Conservation (phyloP, 2,888 invertebrate species). For the Mycalesis mineus region DNA sequence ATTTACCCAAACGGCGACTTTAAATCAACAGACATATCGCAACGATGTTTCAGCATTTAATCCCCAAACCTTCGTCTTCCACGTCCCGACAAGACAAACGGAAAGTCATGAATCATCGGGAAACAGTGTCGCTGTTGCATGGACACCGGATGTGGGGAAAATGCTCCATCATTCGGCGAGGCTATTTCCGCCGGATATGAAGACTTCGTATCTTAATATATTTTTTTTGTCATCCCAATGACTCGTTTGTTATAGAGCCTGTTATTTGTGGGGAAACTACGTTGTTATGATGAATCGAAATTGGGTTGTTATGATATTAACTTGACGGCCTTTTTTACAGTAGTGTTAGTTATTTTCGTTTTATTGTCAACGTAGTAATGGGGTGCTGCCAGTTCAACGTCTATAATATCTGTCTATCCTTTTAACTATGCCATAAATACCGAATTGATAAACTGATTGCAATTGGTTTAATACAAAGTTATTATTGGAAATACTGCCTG, state of each 20-base stretch:
- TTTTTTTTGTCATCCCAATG: slow-evolving; percentile 1
- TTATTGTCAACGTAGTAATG: too few species aligned
- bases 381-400: too few species aligned
- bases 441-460: too few species aligned
- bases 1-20: not conserved
- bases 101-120: slow-evolving; percentile 41
- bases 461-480: too few species aligned
- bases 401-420: too few species aligned
- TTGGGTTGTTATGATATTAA: too few species aligned
- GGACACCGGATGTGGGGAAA: slow-evolving; percentile 38
- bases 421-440: too few species aligned
- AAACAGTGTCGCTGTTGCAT: slow-evolving; percentile 35
- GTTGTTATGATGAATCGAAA: too few species aligned
- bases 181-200: slow-evolving; percentile 41
- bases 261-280: too few species aligned
- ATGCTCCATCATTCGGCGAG: slow-evolving; percentile 40
- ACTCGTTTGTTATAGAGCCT: not conserved
- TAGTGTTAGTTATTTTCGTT: too few species aligned
- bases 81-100: slow-evolving; percentile 32
- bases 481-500: too few species aligned
- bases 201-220: slow-evolving; percentile 32
- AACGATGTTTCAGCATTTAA: slow-evolving; percentile 13
- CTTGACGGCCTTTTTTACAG: too few species aligned
- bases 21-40: not conserved
- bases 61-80: slow-evolving; percentile 29